These are phyloP conservation scores for Theretra japonica DNA, from an alignment of 2,888 invertebrate genomes.

Conservation along the genomic window DNA sequence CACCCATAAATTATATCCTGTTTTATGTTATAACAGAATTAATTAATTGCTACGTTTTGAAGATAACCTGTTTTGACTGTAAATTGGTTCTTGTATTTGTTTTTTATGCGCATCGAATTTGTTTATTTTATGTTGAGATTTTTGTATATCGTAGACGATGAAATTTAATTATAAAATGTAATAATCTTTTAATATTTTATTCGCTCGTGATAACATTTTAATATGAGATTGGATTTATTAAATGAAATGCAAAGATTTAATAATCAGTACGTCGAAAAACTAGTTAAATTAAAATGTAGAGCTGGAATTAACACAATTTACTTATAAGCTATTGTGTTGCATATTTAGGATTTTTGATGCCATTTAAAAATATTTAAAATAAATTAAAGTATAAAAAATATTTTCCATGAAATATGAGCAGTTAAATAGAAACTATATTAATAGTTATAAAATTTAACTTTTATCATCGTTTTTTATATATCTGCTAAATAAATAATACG, in stretches of 20 bases:
- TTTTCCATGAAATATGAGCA: too few relatives aligned
- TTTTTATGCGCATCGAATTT: background rate
- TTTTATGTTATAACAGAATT: conserved; percentile 26
- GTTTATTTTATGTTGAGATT: background rate
- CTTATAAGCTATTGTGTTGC: too few relatives aligned
- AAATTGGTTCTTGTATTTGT: background rate
- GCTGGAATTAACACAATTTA: too few relatives aligned
- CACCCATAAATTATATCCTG: conserved; percentile 19
- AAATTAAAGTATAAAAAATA: too few relatives aligned
- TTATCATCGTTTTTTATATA: too few relatives aligned
- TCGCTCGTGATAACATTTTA: background rate
- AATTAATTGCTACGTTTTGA: conserved; percentile 16
- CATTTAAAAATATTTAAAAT: too few relatives aligned
- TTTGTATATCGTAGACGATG: background rate
- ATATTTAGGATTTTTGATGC: too few relatives aligned
- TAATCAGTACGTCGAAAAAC: too few relatives aligned
- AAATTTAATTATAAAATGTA: background rate
- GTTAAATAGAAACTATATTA: too few relatives aligned
- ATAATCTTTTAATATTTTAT: background rate
- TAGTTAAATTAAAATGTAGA: background rate
- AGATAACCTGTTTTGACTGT: conserved; percentile 14
- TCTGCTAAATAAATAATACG: too few relatives aligned
- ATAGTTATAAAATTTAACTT: too few relatives aligned
- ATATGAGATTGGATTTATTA: background rate
- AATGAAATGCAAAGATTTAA: background rate